Percentiles rank a stretch among this genome's conserved stretches.
phyloP scores from a whole-genome alignment of 2,797 vertebrate genomes.

The Microcaecilia unicolor region DNA sequence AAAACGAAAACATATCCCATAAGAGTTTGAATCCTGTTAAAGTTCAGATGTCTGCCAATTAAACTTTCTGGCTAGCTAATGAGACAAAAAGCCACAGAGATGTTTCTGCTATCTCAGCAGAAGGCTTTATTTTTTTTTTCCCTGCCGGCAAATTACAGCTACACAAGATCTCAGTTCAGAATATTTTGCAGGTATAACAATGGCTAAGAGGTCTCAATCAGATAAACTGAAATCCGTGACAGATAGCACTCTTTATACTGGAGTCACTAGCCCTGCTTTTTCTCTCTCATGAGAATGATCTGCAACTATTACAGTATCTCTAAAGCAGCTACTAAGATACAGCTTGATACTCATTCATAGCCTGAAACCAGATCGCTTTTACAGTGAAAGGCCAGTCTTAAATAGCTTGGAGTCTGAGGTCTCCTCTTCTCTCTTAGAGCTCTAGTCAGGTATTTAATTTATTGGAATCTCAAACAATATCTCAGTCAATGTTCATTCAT shows the following conservation, averaged over 20 bases:
- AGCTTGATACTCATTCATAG: conserved; percentile 54
- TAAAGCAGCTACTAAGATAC: conserved; percentile 54
- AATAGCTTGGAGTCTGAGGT: conserved; percentile 66
- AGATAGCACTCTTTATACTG: conserved; percentile 59
- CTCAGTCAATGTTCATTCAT: conserved; percentile 27
- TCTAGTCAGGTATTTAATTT: conserved; percentile 48
- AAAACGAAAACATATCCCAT: conserved; percentile 10
- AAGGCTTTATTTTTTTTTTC: not conserved
- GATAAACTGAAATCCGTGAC: conserved; percentile 64
- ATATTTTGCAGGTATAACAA: conserved; percentile 31
- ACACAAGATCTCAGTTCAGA: conserved; percentile 33
- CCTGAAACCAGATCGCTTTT: conserved; percentile 73
- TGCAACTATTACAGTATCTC: conserved; percentile 58
- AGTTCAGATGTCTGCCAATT: conserved; percentile 36
- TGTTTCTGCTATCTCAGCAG: conserved; percentile 29
- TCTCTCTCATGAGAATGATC: conserved; percentile 60
- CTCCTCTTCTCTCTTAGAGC: conserved; percentile 47
- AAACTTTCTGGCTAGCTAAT: conserved; percentile 23
- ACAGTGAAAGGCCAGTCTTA: conserved; percentile 66
- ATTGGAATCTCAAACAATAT: conserved; percentile 42
- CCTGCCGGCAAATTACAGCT: conserved; percentile 35
- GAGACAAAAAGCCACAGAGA: conserved; percentile 35
- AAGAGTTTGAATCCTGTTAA: conserved; percentile 30
- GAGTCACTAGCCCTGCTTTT: conserved; percentile 66
- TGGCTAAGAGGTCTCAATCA: conserved; percentile 45